A percentile compares a stretch with the other conserved stretches of the same genome.
Conservation (phyloP, 2,113 vertebrate genomes). For the Lamprotornis superbus region DNA sequence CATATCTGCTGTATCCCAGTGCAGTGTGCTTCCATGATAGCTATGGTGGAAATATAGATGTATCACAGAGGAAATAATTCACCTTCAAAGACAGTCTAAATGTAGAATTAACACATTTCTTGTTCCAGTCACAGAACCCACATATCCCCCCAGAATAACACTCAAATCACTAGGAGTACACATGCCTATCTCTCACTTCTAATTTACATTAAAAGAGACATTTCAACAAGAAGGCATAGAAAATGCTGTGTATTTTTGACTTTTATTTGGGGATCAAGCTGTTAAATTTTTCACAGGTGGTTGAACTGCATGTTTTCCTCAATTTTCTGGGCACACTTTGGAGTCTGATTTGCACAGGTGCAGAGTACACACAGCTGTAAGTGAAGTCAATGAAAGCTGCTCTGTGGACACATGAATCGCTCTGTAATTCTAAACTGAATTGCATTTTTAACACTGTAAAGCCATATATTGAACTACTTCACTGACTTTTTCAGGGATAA, state of each 20-base stretch:
- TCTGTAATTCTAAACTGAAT: background rate
- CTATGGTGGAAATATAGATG: background rate
- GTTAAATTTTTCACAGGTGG: constrained; percentile 35
- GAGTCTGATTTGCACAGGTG: constrained; percentile 50
- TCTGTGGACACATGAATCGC: background rate
- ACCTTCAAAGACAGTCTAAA: background rate
- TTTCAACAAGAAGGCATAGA: background rate
- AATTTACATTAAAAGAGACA: background rate
- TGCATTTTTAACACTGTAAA: background rate
- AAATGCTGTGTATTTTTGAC: background rate
- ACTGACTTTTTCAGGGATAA: background rate
- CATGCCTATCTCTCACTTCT: background rate
- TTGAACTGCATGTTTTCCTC: background rate
- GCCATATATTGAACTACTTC: background rate
- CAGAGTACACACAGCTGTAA: constrained; percentile 44
- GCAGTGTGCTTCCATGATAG: background rate
- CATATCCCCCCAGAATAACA: background rate
- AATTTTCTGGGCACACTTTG: constrained; percentile 10
- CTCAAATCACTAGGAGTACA: background rate
- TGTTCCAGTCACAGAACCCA: background rate
- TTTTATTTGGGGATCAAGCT: background rate
- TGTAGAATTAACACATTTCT: background rate
- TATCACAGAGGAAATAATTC: background rate
- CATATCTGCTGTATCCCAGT: background rate
- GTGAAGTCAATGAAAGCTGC: constrained; percentile 16